Base-by-base conservation (phyloP, 2,113 vertebrate species). In the Tetrao urogallus region DNA sequence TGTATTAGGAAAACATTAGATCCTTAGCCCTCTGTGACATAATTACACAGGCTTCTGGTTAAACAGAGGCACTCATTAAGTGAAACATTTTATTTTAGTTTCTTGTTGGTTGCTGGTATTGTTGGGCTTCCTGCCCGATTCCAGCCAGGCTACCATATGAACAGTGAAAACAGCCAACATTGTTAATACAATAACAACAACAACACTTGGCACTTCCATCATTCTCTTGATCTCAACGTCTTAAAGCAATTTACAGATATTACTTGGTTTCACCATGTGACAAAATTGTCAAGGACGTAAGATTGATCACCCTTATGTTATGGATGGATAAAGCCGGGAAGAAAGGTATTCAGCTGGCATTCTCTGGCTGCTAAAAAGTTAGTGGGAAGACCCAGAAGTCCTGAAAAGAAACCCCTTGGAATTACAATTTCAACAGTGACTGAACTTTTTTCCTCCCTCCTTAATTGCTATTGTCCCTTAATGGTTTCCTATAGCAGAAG, bases 111-210 rank as follows among this genome's bases (percentile, higher is more conserved):
- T 95, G 90, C 70, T 95, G 94, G 93, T 82, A 90, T 81, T 95
- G 48, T 95, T 93, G 82, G 96, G 94, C 93, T 95, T 88, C 63
- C 80, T 93, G 92, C 94, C 96, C 95, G 90, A 97, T 97, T 96
- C 95, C 96, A 97, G 95, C 96, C 93, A 96, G 94, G 96, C 95
- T 97, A 96, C 95, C 93, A 97, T 95, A 95, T 94, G 96, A 94
- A 95, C 95, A 93, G 93, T 66, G 96, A 95, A 96, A 96, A 93
- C 90, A 90, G 94, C 95, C 93, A 97, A 93, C 86, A 81, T 65
- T 94, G 95, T 96, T 92, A 92, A 85, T 94, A 93, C 74, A 90
- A 13, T 89, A 88, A 90, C 93, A 95, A 88, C 94, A 96, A 77
- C 95, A 94, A 71, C 95, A 95, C 89, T 96, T 97, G 94, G 91